Evolutionary conservation across 2,797 vertebrate species (phyloP).

Genomic region (Fistularia tabacaria): DNA sequence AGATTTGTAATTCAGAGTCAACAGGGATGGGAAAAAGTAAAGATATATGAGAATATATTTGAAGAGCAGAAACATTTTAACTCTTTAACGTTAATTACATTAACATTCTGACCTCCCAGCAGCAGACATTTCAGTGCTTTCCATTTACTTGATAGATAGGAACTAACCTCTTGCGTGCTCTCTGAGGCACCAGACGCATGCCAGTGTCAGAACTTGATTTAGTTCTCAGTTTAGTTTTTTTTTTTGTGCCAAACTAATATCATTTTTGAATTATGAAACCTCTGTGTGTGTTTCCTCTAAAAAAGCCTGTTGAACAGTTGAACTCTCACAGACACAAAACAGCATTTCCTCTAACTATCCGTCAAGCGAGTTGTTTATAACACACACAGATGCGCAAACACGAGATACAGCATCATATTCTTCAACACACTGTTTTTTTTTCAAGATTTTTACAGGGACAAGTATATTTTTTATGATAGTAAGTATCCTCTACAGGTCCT

Average conservation of each 20-base stretch:
- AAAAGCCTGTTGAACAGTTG: slow-evolving; percentile 31
- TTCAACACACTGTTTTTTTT: slow-evolving; percentile 25
- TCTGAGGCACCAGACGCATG: background rate
- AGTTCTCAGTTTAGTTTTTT: background rate
- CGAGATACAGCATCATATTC: slow-evolving; percentile 29
- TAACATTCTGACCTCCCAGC: background rate
- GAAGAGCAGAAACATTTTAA: no score
- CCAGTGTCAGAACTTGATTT: background rate
- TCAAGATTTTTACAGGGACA: no score
- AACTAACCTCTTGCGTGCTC: background rate
- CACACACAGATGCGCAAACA: background rate
- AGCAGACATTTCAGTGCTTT: background rate
- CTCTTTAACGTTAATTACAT: no score
- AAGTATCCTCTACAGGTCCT: slow-evolving; percentile 13
- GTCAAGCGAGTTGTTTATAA: slow-evolving; percentile 35
- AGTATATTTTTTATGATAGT: background rate
- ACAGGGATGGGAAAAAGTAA: no score
- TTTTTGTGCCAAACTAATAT: slow-evolving; percentile 18
- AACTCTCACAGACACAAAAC: slow-evolving; percentile 39
- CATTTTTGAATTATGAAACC: slow-evolving; percentile 22
- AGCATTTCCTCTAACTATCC: slow-evolving; percentile 50
- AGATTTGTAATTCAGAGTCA: slow-evolving; percentile 6
- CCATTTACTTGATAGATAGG: background rate
- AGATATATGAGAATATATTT: no score
- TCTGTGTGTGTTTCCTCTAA: slow-evolving; percentile 5